These are phyloP conservation scores for Polietes domitor DNA, from an alignment of 2,888 invertebrate genomes.

Conservation along the genomic window DNA sequence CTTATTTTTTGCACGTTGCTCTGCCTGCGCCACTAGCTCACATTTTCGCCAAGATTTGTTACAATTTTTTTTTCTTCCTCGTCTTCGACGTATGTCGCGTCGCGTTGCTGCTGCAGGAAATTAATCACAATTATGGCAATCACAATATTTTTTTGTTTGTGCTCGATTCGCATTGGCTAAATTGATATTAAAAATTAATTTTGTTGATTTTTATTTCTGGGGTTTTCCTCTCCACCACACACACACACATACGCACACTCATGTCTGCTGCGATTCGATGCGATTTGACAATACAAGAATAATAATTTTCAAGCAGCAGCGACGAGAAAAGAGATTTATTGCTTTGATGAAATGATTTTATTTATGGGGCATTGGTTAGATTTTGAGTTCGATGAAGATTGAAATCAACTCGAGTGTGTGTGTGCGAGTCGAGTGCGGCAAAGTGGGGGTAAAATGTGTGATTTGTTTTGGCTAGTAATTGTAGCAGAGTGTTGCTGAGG, in stretches of 20 bases:
- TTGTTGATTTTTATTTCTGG: constrained; percentile 23
- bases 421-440: background rate
- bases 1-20: constrained; percentile 12
- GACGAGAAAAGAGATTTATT: constrained; percentile 11
- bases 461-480: background rate
- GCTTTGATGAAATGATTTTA: constrained; percentile 31
- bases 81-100: background rate
- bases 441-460: background rate
- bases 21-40: background rate
- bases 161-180: constrained; percentile 38
- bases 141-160: constrained; percentile 53
- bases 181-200: constrained; percentile 37
- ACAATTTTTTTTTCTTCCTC: constrained; percentile 13
- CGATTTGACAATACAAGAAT: constrained; percentile 25
- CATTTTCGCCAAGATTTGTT: constrained; percentile 28
- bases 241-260: no score
- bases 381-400: constrained; percentile 27
- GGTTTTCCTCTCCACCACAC: constrained; percentile 3
- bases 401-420: background rate
- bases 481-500: no score
- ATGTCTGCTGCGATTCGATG: constrained; percentile 15
- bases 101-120: constrained; percentile 42
- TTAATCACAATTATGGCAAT: constrained; percentile 65
- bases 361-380: constrained; percentile 27
- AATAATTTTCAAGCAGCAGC: constrained; percentile 21